Evolutionary conservation across 2,888 invertebrate genomes (phyloP), one percentile per base, ranked within the genome.

Genomic region (Ctenicera cuprea): DNA sequence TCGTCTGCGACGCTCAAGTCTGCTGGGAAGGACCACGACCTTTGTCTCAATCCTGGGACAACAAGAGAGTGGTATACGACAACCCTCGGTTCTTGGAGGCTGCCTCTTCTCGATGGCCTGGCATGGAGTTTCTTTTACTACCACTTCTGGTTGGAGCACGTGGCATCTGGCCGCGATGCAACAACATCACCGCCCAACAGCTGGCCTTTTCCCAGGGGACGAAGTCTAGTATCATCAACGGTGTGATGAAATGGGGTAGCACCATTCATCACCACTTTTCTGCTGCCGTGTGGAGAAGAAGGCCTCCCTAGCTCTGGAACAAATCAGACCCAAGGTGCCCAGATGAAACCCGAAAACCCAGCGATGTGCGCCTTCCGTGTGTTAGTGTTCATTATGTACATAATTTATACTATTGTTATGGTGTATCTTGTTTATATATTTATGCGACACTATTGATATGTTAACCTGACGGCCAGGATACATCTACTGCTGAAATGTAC

Each of bases 61-160:
- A 68, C 52, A 81, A 82, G 43, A 50, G 65, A 14, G n/a, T 30
- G 0, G 64, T 65, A 0, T 82, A 82, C 61, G 52, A 76, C 50
- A 73, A 77, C 30, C 41, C 38, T 41, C 33, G 66, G n/a, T 70
- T 70, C 41, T 4, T 3, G 20, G 48, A 16, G n/a, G 48, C 48
- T 20, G 48, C 48, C 20, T 48, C 48, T 14, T 5, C 2, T 3
- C 4, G 30, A 12, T 65, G 65, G 50, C 38, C 65, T 0, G 22
- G 38, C 18, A 16, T 0, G 11, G 20, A 18, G 18, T 30, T 65
- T 16, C 5, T 1, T 1, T 65, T 65, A 1, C 26, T 50, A 1
- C 52, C 65, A 33, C 26, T 45, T 4, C 22, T 63, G 7, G 1
- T 45, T 8, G 63, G 63, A 3, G 26, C 45, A 1, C 12, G 63